Conservation (phyloP, 2,797 vertebrate species). For the Gila robusta region DNA sequence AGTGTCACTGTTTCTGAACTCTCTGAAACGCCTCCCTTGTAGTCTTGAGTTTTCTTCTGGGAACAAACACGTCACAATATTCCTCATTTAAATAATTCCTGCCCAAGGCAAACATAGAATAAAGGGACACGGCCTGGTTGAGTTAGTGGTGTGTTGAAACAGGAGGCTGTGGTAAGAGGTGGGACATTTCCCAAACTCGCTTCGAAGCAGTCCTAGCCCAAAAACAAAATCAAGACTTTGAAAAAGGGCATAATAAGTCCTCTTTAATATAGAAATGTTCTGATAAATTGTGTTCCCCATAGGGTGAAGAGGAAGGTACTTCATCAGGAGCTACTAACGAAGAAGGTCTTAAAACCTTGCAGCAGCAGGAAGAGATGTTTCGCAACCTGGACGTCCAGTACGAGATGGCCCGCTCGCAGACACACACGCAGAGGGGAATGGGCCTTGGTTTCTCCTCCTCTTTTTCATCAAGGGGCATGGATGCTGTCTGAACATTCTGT, state of each 20-base stretch:
- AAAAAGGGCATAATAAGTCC: background rate
- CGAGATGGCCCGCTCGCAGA: constrained; percentile 98
- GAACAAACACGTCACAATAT: background rate
- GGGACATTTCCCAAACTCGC: too few relatives aligned
- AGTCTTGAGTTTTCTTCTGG: background rate
- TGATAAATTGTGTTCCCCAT: background rate
- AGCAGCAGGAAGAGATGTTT: constrained; percentile 98
- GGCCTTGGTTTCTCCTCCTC: constrained; percentile 94
- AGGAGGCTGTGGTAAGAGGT: too few relatives aligned
- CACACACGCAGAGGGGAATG: constrained; percentile 97
- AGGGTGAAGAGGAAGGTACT: constrained; percentile 91
- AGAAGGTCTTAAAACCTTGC: constrained; percentile 93
- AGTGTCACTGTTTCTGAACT: background rate
- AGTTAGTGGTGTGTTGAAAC: too few relatives aligned
- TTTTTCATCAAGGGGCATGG: constrained; percentile 90
- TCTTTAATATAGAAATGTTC: background rate
- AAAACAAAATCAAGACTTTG: background rate
- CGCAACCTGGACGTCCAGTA: constrained; percentile 97
- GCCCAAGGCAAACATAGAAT: too few relatives aligned
- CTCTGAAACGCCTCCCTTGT: background rate
- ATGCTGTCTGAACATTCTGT: constrained; percentile 83
- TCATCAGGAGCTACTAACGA: constrained; percentile 84
- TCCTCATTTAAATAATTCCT: background rate
- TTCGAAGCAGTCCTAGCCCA: background rate
- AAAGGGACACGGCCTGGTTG: too few relatives aligned